Evolutionary conservation across 2,888 invertebrate genomes (phyloP), one percentile per base, ranked within the genome.

Genomic region (Leptinotarsa haldemani): DNA sequence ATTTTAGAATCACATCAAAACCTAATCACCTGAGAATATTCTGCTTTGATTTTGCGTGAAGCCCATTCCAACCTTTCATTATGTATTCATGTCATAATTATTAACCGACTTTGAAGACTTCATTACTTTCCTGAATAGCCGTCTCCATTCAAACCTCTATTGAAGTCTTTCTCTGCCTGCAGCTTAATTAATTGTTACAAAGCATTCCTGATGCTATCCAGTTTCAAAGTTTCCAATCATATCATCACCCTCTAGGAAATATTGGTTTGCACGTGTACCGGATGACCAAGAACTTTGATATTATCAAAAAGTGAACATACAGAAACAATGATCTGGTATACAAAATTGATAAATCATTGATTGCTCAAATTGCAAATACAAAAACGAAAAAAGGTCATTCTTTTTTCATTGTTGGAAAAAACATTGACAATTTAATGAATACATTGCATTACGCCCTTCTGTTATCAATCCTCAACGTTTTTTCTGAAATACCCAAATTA

Each of bases 101-200:
- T 81, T 81, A 81, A 77, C 73, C 48, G 75, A 77, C 80, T 81
- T 80, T 79, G 77, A 74, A 80, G 81, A 81, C 81, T 82, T 82
- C 81, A 81, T 82, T 80, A 80, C 78, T 77, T 69, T 69, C 61
- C 30, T 77, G 77, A 78, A 78, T 77, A 68, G 73, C 52, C 30
- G 52, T 50, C 74, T 18, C 13, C 71, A 71, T 73, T 77, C 71
- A 69, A 67, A 73, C 70, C 68, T 69, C 76, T 75, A 80, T 81
- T 80, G 76, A 80, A 76, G 79, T 73, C 70, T 73, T 73, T 77
- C 68, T 70, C 66, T 58, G 65, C n/a, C 56, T 75, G 74, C 76
- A 74, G 80, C 79, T 76, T 81, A 82, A 82, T 82, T 82, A 82
- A 82, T 81, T 81, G 76, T 79, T 77, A 76, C 78, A 79, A 80